Conservation (phyloP, 1,140 invertebrate genomes). For the Grapholita molesta region DNA sequence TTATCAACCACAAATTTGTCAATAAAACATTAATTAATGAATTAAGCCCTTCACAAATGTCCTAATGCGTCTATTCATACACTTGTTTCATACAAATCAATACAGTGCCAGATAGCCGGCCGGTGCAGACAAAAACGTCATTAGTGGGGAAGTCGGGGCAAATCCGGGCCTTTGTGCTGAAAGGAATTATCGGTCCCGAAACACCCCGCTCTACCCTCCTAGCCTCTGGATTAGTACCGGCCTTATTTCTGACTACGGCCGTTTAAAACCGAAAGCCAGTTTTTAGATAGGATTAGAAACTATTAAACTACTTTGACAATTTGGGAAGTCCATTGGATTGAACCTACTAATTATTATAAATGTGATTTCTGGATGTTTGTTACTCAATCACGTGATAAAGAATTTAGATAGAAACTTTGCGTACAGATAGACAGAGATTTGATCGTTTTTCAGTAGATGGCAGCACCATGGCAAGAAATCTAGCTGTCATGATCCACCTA, state of each 20-base stretch:
- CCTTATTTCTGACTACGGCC: not conserved
- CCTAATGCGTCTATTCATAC: constrained; percentile 7
- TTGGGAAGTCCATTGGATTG: not conserved
- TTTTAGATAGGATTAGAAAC: not conserved
- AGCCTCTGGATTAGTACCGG: not conserved
- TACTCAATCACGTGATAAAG: no score
- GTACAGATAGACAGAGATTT: no score
- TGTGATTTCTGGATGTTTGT: no score
- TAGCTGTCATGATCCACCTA: no score
- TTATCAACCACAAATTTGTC: no score
- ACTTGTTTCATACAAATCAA: constrained; percentile 4
- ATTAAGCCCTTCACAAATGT: not conserved
- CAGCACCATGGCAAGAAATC: no score
- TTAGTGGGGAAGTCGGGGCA: constrained; percentile 21
- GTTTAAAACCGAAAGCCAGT: constrained; percentile 10
- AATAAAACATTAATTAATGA: not conserved
- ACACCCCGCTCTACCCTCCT: not conserved
- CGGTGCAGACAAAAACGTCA: constrained; percentile 22
- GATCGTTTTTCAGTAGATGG: no score
- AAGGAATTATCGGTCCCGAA: constrained; percentile 24
- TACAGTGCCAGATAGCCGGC: not conserved
- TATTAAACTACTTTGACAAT: not conserved
- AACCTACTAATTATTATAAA: no score
- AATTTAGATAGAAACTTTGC: no score
- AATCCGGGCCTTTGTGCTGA: constrained; percentile 23